Conservation (phyloP, 2,888 invertebrate genomes). For the Chromoteleia sp. region DNA sequence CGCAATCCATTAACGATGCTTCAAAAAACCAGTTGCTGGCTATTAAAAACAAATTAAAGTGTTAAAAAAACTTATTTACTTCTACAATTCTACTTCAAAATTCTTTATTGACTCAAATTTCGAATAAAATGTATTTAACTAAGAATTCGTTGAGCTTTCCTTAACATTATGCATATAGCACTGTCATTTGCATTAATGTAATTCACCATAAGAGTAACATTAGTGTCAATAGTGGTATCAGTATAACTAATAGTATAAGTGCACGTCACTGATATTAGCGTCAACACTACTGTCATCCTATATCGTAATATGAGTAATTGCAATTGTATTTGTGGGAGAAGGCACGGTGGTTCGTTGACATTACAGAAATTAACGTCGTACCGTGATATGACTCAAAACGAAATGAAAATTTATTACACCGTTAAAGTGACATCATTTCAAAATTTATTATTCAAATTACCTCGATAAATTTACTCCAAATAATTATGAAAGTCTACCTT, state of each 20-base stretch:
- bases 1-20: too few relatives aligned
- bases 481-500: background rate
- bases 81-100: too few relatives aligned
- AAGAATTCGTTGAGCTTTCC: background rate
- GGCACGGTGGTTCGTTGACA: background rate
- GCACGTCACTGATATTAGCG: slow-evolving; percentile 20
- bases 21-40: too few relatives aligned
- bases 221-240: slow-evolving; percentile 20
- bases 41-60: too few relatives aligned
- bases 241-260: slow-evolving; percentile 28
- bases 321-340: slow-evolving; percentile 2
- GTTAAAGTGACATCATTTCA: background rate
- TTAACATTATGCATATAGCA: slow-evolving; percentile 3
- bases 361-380: slow-evolving; percentile 10
- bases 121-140: background rate
- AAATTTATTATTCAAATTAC: background rate
- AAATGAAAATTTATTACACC: background rate
- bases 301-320: slow-evolving; percentile 15
- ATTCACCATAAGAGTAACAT: slow-evolving; percentile 34
- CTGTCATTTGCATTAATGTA: slow-evolving; percentile 24
- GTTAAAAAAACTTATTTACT: too few relatives aligned
- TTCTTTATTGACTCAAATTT: background rate
- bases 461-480: too few relatives aligned
- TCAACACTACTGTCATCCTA: slow-evolving; percentile 19
- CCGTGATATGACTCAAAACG: background rate